Conservation (phyloP, 2,113 vertebrate species). For the Anthoscopus minutus region DNA sequence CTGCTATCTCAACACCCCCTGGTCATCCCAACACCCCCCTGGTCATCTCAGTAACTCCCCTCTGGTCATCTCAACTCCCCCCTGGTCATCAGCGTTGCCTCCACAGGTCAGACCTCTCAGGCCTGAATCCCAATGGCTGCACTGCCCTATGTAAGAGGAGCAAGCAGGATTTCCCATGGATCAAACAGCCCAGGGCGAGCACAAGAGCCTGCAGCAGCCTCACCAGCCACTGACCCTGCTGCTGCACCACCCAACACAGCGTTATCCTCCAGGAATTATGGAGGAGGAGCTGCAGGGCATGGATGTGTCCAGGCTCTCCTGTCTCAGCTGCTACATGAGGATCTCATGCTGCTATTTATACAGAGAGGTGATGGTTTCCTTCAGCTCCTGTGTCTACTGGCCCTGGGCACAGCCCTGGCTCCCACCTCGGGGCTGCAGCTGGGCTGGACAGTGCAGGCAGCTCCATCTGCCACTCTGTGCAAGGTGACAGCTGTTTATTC, state of each 20-base stretch:
- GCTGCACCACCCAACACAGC: not conserved
- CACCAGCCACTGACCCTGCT: not conserved
- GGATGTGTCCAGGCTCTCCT: not conserved
- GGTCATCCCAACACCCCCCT: not conserved
- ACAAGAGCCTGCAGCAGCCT: not conserved
- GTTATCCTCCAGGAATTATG: not conserved
- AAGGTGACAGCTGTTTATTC: conserved; percentile 19
- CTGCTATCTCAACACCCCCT: not conserved
- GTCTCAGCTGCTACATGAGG: not conserved
- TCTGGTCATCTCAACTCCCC: not conserved
- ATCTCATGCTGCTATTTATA: not conserved
- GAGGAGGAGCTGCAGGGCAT: not conserved
- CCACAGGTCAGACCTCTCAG: not conserved
- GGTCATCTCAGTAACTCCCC: not conserved
- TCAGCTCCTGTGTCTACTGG: not conserved
- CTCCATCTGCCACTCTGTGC: not conserved
- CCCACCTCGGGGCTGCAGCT: not conserved
- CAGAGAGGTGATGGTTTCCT: accelerated
- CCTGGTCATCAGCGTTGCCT: accelerated
- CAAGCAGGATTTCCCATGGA: not conserved
- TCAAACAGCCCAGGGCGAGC: accelerated
- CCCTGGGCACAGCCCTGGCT: not conserved
- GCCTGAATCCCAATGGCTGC: not conserved
- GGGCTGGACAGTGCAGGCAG: not conserved
- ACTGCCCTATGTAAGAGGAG: not conserved